Conservation (phyloP, 2,888 invertebrate genomes). For the Cephus runcator region DNA sequence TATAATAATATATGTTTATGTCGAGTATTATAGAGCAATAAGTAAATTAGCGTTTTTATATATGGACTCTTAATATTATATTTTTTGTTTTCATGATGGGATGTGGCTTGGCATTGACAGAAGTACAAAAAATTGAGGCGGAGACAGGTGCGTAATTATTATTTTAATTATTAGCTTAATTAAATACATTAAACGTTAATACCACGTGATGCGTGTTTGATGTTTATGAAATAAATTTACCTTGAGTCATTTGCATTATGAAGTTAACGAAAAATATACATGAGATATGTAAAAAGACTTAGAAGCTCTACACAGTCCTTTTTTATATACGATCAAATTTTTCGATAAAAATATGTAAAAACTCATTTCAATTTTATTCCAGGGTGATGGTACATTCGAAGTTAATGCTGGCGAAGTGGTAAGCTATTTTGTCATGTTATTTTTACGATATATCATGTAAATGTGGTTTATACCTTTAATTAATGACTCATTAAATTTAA, state of each 20-base stretch:
- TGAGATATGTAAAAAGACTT: neutral
- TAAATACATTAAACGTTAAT: too few relatives aligned
- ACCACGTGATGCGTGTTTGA: too few relatives aligned
- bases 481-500: slow-evolving; percentile 13
- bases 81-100: slow-evolving; percentile 48
- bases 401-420: slow-evolving; percentile 79
- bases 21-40: neutral
- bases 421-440: slow-evolving; percentile 60
- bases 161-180: slow-evolving; percentile 18
- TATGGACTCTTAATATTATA: neutral
- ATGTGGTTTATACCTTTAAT: neutral
- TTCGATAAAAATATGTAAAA: neutral
- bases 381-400: slow-evolving; percentile 86
- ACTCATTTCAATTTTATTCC: slow-evolving; percentile 61
- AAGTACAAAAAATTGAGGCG: slow-evolving; percentile 87
- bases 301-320: neutral
- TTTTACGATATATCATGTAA: neutral
- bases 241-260: too few relatives aligned
- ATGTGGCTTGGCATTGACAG: slow-evolving; percentile 65
- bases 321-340: neutral
- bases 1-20: neutral
- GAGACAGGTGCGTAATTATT: slow-evolving; percentile 73
- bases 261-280: too few relatives aligned
- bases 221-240: neutral
- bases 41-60: neutral